Evolutionary conservation across 1,140 invertebrate species (phyloP).

Genomic region (Eriocheir sinensis): DNA sequence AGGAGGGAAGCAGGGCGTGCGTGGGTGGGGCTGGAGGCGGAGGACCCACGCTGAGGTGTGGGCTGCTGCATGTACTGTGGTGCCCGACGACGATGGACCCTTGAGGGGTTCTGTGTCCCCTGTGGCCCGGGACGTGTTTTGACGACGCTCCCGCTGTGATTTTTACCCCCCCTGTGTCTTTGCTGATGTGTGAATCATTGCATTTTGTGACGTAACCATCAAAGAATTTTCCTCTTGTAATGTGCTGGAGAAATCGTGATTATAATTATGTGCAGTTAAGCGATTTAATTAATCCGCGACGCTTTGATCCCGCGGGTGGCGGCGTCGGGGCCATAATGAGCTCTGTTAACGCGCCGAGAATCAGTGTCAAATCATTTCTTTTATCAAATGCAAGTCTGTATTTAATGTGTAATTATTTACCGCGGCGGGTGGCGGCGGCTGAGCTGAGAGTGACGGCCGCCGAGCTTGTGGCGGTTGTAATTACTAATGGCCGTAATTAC

Average conservation of each 20-base stretch:
- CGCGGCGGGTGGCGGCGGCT: not conserved
- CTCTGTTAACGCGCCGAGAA: not conserved
- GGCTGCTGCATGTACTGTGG: too few species aligned
- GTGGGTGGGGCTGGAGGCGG: too few species aligned
- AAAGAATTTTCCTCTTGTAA: not conserved
- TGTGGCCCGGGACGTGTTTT: not conserved
- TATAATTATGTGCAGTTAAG: constrained; percentile 1
- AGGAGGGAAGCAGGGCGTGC: too few species aligned
- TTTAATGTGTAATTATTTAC: constrained; percentile 1
- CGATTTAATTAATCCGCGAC: constrained; percentile 6
- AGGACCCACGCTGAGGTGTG: too few species aligned
- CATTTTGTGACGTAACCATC: not conserved
- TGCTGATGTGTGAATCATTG: not conserved
- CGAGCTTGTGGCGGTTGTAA: not conserved
- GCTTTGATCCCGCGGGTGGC: not conserved
- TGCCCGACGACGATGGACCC: too few species aligned
- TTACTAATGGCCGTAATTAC: not conserved
- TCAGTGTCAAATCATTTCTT: constrained; percentile 15
- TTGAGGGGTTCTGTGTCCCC: too few species aligned
- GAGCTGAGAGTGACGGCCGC: not conserved
- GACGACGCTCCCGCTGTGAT: not conserved
- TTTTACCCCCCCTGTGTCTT: not conserved
- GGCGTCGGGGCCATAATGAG: not conserved
- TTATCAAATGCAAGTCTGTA: not conserved
- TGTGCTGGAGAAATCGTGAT: not conserved